Evolutionary conservation across 2,113 vertebrate species (phyloP).

Genomic region (Apodemus speciosus): DNA sequence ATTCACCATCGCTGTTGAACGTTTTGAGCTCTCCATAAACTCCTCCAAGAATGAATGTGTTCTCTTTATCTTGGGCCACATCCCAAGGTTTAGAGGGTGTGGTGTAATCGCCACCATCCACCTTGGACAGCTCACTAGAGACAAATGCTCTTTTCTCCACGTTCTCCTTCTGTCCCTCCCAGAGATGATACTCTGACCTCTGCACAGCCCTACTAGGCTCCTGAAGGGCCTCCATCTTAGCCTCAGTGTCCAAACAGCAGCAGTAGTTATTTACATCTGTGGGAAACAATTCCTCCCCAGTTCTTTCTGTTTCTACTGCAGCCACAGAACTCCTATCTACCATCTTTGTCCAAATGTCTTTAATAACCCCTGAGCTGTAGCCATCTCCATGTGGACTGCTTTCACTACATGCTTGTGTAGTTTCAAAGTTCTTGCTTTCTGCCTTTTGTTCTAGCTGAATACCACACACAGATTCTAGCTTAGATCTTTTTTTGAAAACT

Average conservation of each 20-base stretch:
- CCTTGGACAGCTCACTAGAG: constrained; percentile 90
- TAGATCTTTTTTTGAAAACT: constrained; percentile 94
- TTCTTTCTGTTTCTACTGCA: constrained; percentile 86
- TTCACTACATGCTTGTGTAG: constrained; percentile 88
- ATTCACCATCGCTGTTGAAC: constrained; percentile 93
- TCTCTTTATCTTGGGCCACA: constrained; percentile 91
- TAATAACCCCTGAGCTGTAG: constrained; percentile 98
- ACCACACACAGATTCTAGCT: constrained; percentile 98
- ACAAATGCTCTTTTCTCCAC: constrained; percentile 89
- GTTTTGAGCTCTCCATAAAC: constrained; percentile 97
- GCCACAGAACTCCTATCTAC: constrained; percentile 87
- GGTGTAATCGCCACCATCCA: constrained; percentile 95
- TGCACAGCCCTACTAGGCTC: constrained; percentile 94
- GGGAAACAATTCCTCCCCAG: constrained; percentile 89
- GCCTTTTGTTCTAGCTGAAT: constrained; percentile 94
- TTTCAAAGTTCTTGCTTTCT: constrained; percentile 90
- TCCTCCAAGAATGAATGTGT: constrained; percentile 95
- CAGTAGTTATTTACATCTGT: constrained; percentile 90
- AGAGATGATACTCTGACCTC: constrained; percentile 96
- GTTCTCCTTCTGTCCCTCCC: constrained; percentile 93
- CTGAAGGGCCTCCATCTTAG: constrained; percentile 86
- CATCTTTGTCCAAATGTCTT: constrained; percentile 97
- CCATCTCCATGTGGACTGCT: constrained; percentile 90
- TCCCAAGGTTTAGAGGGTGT: constrained; percentile 97
- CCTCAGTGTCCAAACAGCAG: constrained; percentile 91